Evolutionary conservation across 2,888 invertebrate genomes (phyloP), one percentile per base, ranked within the genome.

Genomic region (Cephus sareptanus): DNA sequence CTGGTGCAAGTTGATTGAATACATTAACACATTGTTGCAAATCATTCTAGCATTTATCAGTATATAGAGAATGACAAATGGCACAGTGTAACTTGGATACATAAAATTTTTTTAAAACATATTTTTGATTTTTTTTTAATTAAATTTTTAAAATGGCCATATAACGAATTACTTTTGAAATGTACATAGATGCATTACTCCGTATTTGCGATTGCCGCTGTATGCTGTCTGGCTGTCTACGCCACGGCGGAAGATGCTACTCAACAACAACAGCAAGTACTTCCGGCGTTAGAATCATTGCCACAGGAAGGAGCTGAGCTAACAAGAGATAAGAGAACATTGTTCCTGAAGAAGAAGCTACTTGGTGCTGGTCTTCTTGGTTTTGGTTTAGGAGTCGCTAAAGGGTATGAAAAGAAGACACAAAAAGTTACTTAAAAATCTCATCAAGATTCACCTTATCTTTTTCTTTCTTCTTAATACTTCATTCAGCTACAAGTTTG

Each of bases 331-430:
- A 91, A 91, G 71, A 81, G 91, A 73, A 91, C 91, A 15, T 79
- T 91, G 4, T 86, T 91, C 30, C 81, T 91, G 12, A 91, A 90
- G 81, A 91, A 91, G 79, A 91, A 91, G 78, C 76, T 91, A 1
- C 79, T 91, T 30, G 91, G 90, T 0, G 91, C 91, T 15, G 91
- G 91, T 33, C 85, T 91, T 6, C 82, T 91, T 11, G 91, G 90
- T 13, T 89, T 91, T 34, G 91, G 91, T 23, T 85, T 91, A 9
- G 91, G 91, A 1, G 79, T 87, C 31, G 85, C 86, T 1, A 91
- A 91, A 81, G 91, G 91, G 91, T 91, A 81, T 85, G 76, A 71
- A 56, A 23, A 70, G 6, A 23, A 35, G 9, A n/a, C 35, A 76
- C 23, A 56, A 56, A 75, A 37, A 35, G 69, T 34, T 33, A 34